Base-by-base conservation (phyloP, 1,140 invertebrate species). In the Bilobella aurantiaca region DNA sequence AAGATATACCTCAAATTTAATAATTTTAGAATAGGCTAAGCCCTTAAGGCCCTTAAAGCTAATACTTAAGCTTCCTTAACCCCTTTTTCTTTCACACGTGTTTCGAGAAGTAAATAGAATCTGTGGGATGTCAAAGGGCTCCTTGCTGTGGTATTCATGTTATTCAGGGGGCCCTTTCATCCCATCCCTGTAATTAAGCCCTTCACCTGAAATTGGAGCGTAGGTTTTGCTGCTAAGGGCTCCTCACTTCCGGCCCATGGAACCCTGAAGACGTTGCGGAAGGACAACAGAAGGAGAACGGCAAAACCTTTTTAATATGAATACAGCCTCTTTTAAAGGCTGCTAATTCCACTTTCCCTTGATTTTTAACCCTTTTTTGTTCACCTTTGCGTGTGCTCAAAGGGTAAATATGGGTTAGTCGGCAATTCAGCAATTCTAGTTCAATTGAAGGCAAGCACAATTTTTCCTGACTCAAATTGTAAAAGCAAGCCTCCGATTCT, bases 371-470 rank as follows among this genome's bases (percentile, higher is more conserved):
- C 53, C n/a, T 23, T 21, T 57, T 23, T 23, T 12, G n/a, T 12
- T 57, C 12, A 34, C 30, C 46, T 63, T 69, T 66, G 68, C 64
- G 68, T 69, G 68, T 69, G 64, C 68, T 66, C 58, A 60, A 53
- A 66, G 62, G 66, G 68, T 66, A 69, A 69, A 69, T 69, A 69
- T 69, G 66, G 68, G 68, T 69, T 69, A 66, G n/a, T n/a, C n/a
- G n/a, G n/a, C n/a, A n/a, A n/a, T n/a, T n/a, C n/a, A n/a, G n/a
- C n/a, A n/a, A n/a, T n/a, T n/a, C n/a, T n/a, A 62, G 49, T 56
- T 53, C 49, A 23, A 53, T 16, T 53, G 23, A 23, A 23, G 12
- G n/a, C n/a, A n/a, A n/a, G n/a, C n/a, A n/a, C n/a, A n/a, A n/a
- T n/a, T n/a, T n/a, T 8, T 53, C 23, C 12, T 14, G 5, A 16